A percentile compares a stretch with the other conserved stretches of the same genome.
Evolutionary conservation across 2,888 invertebrate genomes (phyloP).

Genomic region (Lagria hirta): DNA sequence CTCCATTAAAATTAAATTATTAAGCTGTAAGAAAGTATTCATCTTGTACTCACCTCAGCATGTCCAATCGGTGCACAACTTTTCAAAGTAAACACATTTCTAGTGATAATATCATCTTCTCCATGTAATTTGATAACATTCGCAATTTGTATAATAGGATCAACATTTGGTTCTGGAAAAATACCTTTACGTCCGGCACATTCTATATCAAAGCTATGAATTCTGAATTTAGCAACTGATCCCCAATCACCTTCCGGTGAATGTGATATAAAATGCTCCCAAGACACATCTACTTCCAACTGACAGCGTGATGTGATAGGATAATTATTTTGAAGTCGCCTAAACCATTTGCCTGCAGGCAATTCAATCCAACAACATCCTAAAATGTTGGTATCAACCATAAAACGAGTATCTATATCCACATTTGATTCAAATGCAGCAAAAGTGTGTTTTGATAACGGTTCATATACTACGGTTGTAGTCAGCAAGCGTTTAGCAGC

Average conservation of each 20-base stretch:
- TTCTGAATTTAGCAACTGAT: neutral
- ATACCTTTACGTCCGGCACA: neutral
- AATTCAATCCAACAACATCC: neutral
- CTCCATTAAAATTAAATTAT: too few species aligned
- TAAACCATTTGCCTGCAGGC: constrained; percentile 42
- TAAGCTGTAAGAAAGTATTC: too few species aligned
- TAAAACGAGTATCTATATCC: neutral
- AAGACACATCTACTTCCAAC: neutral
- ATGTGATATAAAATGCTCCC: neutral
- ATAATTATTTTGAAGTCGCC: constrained; percentile 54
- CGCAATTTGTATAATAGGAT: neutral
- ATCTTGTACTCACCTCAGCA: too few species aligned
- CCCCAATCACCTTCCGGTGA: neutral
- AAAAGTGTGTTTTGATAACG: neutral
- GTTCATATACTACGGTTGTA: neutral
- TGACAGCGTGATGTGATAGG: constrained; percentile 30
- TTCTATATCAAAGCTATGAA: neutral
- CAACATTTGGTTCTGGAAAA: neutral
- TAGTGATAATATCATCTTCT: neutral
- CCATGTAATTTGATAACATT: neutral
- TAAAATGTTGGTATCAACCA: neutral
- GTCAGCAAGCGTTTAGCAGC: neutral
- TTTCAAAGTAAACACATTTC: neutral
- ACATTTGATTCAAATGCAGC: neutral
- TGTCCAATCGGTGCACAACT: neutral